A percentile compares a stretch with the other conserved stretches of the same genome.
phyloP scores from a whole-genome alignment of 2,113 vertebrate species.

The Melanotaenia duboulayi region DNA sequence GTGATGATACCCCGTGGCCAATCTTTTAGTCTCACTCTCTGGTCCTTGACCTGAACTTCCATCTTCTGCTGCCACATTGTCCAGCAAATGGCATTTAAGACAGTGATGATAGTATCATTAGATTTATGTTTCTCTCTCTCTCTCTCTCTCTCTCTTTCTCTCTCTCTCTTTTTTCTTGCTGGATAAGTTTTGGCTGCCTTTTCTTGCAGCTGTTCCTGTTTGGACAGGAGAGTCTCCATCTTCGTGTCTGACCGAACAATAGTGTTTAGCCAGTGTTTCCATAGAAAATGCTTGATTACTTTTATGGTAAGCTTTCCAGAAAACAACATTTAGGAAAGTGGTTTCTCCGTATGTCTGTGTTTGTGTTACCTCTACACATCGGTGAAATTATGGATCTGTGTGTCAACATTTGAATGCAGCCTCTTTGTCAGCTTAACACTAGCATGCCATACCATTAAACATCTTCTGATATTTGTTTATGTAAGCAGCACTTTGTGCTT shows the following conservation, averaged over 20 bases:
- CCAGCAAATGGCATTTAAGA: slow-evolving; percentile 31
- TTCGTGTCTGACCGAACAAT: not conserved
- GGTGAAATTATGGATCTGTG: not conserved
- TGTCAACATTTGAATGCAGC: not conserved
- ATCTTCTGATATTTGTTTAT: not conserved
- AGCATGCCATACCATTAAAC: not conserved
- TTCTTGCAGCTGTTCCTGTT: slow-evolving; percentile 46
- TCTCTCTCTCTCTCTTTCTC: too few relatives aligned
- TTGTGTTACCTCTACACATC: not conserved
- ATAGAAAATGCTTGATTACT: slow-evolving; percentile 1
- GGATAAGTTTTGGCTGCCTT: slow-evolving; percentile 13
- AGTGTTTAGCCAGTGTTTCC: not conserved
- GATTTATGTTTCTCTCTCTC: slow-evolving; percentile 53
- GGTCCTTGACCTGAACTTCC: slow-evolving; percentile 30
- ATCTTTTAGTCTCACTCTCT: slow-evolving; percentile 50
- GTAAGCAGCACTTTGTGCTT: too few relatives aligned
- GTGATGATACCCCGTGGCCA: slow-evolving; percentile 53
- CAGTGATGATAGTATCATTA: slow-evolving; percentile 20
- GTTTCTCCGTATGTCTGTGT: slow-evolving; percentile 6
- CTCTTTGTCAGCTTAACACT: not conserved
- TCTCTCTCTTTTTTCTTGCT: not conserved
- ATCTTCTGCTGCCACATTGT: slow-evolving; percentile 25
- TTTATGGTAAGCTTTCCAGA: slow-evolving; percentile 10
- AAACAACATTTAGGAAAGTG: slow-evolving; percentile 5
- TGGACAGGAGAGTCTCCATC: slow-evolving; percentile 5